These are phyloP conservation scores for Ditylenchus weischeri DNA, from an alignment of 2,888 invertebrate species.

Conservation along the genomic window DNA sequence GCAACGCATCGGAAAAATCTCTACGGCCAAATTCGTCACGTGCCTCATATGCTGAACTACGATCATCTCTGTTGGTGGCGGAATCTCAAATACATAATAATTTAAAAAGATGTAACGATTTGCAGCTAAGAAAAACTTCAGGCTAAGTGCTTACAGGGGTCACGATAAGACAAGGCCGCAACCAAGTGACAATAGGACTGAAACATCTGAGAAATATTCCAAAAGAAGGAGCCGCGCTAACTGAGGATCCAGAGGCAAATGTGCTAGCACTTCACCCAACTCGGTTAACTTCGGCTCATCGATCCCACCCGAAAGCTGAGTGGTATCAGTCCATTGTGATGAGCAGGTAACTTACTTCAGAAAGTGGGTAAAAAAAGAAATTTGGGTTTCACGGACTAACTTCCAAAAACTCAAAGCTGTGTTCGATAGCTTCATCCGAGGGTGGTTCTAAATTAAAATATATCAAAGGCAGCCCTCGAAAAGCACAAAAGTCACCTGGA, in stretches of 20 bases:
- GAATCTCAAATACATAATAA: too few relatives aligned
- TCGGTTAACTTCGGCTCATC: slow-evolving; percentile 48
- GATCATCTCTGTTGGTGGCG: too few relatives aligned
- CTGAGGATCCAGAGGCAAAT: slow-evolving; percentile 85
- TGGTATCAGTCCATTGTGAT: slow-evolving; percentile 50
- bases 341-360: neutral
- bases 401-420: slow-evolving; percentile 68
- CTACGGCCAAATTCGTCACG: slow-evolving; percentile 73
- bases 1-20: slow-evolving; percentile 84
- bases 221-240: slow-evolving; percentile 83
- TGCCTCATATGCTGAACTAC: slow-evolving; percentile 68
- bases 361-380: neutral
- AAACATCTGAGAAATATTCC: slow-evolving; percentile 84
- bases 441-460: slow-evolving; percentile 89
- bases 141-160: slow-evolving; percentile 69
- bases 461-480: too few relatives aligned
- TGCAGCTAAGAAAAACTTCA: too few relatives aligned
- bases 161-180: slow-evolving; percentile 76
- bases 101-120: too few relatives aligned
- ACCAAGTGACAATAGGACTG: slow-evolving; percentile 84
- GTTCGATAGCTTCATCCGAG: slow-evolving; percentile 72
- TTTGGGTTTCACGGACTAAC: too few relatives aligned
- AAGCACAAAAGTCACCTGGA: too few relatives aligned
- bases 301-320: slow-evolving; percentile 29
- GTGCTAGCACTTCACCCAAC: slow-evolving; percentile 71